Evolutionary conservation across 2,888 invertebrate species (phyloP), one percentile per base, ranked within the genome.

Genomic region (Neoascia interrupta): DNA sequence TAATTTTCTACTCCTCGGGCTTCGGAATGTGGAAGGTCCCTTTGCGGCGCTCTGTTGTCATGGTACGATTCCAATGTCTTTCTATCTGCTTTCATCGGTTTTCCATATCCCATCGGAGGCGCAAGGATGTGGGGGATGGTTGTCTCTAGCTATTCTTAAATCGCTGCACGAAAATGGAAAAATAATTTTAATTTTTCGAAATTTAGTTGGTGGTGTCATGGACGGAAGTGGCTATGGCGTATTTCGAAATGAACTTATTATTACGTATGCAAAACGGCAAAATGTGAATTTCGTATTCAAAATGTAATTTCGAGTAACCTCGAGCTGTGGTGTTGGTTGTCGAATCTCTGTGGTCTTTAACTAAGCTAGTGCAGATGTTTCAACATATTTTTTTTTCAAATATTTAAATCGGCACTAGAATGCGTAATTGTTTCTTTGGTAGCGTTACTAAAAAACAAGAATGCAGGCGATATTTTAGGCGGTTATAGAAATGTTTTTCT

Each of bases 211-310:
- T 41, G 64, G 66, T 60, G 66, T 75, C 72, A 49, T 61, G 72
- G 72, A 58, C 60, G 72, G 72, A 70, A 70, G 75, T 70, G 51
- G 58, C 54, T n/a, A n/a, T n/a, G 54, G 45, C 8, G 26, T 64
- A 45, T 54, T 51, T 51, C 21, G 60, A 58, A 79, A 72, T 66
- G 66, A 66, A 66, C 76, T 79, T 54, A 54, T 19, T 54, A 79
- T 72, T 79, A 73, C 49, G 72, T 79, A 79, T 73, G 79, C 79
- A 79, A 79, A 79, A 73, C 66, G 61, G 54, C 15, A 26, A 56
- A 79, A 73, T 72, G 43, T 41, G 60, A 49, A 79, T 79, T 79
- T 79, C 73, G 66, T 79, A 79, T 79, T 79, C 79, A 79, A 79
- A 79, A 61, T 73, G 79, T 79, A n/a, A n/a, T n/a, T n/a, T n/a